A percentile compares a stretch with the other conserved stretches of the same genome.
phyloP scores from a whole-genome alignment of 2,113 vertebrate species.

The Engraulis encrasicolus region DNA sequence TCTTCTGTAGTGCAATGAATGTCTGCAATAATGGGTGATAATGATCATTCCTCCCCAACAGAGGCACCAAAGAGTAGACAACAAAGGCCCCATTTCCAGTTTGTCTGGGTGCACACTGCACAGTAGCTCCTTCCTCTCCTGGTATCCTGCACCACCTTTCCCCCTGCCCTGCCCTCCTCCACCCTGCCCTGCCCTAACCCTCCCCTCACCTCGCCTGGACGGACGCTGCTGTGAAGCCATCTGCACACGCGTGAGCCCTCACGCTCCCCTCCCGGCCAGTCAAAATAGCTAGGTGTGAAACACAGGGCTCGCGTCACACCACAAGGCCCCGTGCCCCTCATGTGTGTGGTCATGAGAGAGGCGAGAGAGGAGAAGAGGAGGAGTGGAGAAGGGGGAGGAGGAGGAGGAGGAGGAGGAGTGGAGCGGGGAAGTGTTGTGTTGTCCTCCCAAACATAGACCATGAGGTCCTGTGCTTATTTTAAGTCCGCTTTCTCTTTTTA shows the following conservation, averaged over 20 bases:
- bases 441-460: neutral
- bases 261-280: constrained; percentile 52
- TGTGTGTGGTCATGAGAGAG: constrained; percentile 63
- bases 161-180: neutral
- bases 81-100: neutral
- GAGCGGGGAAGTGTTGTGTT: neutral
- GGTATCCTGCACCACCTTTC: constrained; percentile 25
- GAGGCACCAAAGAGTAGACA: too few relatives aligned
- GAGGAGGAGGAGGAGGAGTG: neutral
- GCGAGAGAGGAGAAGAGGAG: neutral
- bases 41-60: constrained; percentile 29
- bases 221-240: constrained; percentile 54
- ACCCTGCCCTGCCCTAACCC: constrained; percentile 20
- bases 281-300: constrained; percentile 57
- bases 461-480: constrained; percentile 12
- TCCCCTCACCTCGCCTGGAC: constrained; percentile 25
- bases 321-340: neutral
- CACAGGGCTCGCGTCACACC: constrained; percentile 18
- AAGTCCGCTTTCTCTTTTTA: constrained; percentile 11
- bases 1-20: too few relatives aligned
- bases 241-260: constrained; percentile 45
- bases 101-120: constrained; percentile 32
- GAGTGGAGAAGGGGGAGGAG: neutral
- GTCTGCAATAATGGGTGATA: neutral
- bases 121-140: constrained; percentile 10